phyloP scores from a whole-genome alignment of 2,113 vertebrate species.

The Ceyx melanurus region DNA sequence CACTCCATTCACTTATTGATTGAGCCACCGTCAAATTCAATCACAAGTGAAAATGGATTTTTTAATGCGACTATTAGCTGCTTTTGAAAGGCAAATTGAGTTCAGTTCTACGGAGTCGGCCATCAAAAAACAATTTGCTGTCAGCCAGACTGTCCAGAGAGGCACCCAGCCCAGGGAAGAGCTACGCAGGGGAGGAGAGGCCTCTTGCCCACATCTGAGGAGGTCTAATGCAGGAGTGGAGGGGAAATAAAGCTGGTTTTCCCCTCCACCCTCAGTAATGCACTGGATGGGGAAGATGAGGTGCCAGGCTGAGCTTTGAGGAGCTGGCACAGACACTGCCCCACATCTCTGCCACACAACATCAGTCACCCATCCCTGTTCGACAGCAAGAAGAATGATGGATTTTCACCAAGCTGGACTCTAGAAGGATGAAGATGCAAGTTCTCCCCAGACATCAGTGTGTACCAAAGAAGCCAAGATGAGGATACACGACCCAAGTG shows the following conservation, averaged over 20 bases:
- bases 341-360: accelerated
- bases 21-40: slow-evolving; percentile 77
- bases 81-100: slow-evolving; percentile 83
- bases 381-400: accelerated
- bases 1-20: slow-evolving; percentile 71
- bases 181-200: neutral
- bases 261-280: accelerated
- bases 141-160: slow-evolving; percentile 32
- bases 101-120: slow-evolving; percentile 68
- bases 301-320: neutral
- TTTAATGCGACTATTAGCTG: slow-evolving; percentile 82
- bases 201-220: accelerated
- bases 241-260: neutral
- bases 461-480: accelerated
- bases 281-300: neutral
- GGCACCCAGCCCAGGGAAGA: neutral
- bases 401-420: neutral
- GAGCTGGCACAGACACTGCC: neutral
- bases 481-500: accelerated
- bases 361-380: neutral
- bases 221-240: accelerated
- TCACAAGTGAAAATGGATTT: slow-evolving; percentile 81
- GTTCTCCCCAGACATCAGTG: neutral
- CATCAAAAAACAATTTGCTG: slow-evolving; percentile 74
- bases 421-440: accelerated